phyloP scores from a whole-genome alignment of 2,113 vertebrate genomes.

The Phasianus colchicus region DNA sequence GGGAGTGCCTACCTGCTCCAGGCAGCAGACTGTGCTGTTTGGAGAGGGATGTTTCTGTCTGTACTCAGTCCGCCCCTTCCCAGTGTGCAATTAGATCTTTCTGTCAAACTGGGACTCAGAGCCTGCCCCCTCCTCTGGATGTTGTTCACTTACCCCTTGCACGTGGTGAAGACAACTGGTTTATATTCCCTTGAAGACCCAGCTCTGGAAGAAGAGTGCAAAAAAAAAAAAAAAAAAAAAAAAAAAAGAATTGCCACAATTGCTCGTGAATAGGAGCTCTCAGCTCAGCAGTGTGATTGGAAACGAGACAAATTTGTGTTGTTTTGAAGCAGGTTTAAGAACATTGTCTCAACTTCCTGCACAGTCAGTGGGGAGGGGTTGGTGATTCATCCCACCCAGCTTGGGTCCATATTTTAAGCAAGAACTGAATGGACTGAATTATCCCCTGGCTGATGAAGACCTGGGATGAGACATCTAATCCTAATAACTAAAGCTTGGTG shows the following conservation, averaged over 20 bases:
- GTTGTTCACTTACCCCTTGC: not conserved
- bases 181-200: not conserved
- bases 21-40: not conserved
- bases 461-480: conserved; percentile 29
- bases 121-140: not conserved
- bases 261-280: conserved; percentile 5
- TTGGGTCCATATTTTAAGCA: conserved; percentile 29
- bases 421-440: conserved; percentile 16
- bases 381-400: conserved; percentile 43
- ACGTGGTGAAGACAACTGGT: not conserved
- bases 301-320: not conserved
- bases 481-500: conserved; percentile 35
- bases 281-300: not conserved
- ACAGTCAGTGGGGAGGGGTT: conserved; percentile 34
- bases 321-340: conserved; percentile 4
- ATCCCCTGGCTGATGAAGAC: conserved; percentile 11
- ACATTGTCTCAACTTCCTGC: conserved; percentile 50
- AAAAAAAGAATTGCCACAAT: not conserved
- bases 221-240: not conserved
- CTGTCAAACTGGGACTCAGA: not conserved
- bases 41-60: not conserved
- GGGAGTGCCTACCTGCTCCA: not conserved
- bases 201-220: not conserved
- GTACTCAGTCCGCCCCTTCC: not conserved
- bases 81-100: not conserved